Conservation (phyloP, 2,113 vertebrate species). For the Saiga tatarica region DNA sequence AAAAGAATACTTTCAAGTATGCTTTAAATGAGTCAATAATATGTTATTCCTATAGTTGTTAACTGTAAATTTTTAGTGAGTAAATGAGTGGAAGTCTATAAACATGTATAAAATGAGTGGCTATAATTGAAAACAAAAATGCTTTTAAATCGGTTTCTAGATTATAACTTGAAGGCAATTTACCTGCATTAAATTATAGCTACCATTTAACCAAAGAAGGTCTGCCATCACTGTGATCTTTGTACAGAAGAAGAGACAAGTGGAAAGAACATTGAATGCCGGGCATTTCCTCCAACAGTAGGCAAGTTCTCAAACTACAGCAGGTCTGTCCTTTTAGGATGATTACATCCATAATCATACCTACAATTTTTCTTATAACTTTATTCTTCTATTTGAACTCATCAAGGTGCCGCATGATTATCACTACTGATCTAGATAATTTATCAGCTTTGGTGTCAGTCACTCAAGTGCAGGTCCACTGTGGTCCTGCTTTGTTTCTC, state of each 20-base stretch:
- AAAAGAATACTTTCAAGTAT: not conserved
- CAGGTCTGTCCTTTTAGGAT: not conserved
- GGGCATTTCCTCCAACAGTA: not conserved
- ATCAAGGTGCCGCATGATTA: not conserved
- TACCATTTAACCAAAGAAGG: not conserved
- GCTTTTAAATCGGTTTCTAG: not conserved
- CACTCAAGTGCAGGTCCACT: not conserved
- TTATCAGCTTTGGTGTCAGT: not conserved
- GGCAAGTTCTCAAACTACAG: not conserved
- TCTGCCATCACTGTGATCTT: not conserved
- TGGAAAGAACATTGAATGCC: not conserved
- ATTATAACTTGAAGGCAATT: not conserved
- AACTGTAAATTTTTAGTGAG: constrained; percentile 8
- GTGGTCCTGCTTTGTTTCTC: not conserved
- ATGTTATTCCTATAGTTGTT: not conserved
- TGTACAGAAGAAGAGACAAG: not conserved
- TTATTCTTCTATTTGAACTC: not conserved
- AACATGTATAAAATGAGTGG: constrained; percentile 15
- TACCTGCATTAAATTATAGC: not conserved
- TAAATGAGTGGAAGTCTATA: not conserved
- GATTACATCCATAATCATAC: not conserved
- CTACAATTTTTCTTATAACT: not conserved
- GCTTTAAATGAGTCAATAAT: not conserved
- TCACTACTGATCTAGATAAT: not conserved
- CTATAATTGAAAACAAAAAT: not conserved